Percentiles rank a stretch among this genome's conserved stretches.
Conservation (phyloP, 2,888 invertebrate species). For the Cacoxenus indagator region DNA sequence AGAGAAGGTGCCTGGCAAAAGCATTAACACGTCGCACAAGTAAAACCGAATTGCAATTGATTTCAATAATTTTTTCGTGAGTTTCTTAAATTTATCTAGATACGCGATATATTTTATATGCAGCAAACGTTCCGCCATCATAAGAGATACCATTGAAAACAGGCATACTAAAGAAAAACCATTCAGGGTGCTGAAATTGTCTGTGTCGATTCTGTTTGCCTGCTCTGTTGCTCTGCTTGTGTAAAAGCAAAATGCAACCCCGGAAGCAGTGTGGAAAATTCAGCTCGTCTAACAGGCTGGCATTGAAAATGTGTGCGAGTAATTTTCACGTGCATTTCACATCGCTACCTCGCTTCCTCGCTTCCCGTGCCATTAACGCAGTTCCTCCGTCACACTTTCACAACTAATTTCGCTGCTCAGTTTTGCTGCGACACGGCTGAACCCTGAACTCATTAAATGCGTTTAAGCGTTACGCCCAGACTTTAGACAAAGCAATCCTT, state of each 20-base stretch:
- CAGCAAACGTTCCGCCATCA: neutral
- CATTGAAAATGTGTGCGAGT: constrained; percentile 16
- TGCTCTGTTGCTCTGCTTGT: no score
- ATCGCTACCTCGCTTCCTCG: neutral
- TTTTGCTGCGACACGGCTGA: neutral
- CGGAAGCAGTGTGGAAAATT: constrained; percentile 10
- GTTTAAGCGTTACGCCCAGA: constrained; percentile 9
- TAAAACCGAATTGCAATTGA: constrained; percentile 16
- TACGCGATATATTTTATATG: constrained; percentile 3
- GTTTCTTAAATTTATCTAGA: neutral
- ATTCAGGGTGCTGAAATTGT: no score
- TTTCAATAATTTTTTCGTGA: constrained; percentile 19
- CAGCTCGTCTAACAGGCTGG: neutral
- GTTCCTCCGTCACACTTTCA: neutral
- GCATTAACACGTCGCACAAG: constrained; percentile 14
- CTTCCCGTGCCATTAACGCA: neutral
- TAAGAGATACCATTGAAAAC: constrained; percentile 7
- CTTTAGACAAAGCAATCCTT: neutral
- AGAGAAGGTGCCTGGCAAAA: neutral
- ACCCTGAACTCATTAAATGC: constrained; percentile 17
- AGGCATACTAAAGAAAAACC: no score
- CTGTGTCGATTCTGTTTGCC: no score
- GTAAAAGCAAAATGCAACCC: constrained; percentile 17
- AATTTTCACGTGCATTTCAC: constrained; percentile 4
- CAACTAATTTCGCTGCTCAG: neutral